phyloP scores from a whole-genome alignment of 2,888 invertebrate species.

The Argyresthia goedartella region DNA sequence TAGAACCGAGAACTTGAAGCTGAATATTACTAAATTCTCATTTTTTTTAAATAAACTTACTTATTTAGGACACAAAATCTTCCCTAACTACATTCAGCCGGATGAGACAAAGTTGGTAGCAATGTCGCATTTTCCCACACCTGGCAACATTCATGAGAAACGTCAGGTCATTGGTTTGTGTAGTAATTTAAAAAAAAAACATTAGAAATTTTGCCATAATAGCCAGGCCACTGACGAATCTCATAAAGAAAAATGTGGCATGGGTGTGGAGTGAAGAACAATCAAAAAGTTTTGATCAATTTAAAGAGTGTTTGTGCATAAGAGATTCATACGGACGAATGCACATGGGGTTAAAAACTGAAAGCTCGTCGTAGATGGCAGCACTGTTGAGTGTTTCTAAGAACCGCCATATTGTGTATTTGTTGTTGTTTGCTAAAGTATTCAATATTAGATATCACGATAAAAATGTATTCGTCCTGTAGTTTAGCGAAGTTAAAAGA shows the following conservation, averaged over 20 bases:
- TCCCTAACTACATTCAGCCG: constrained; percentile 14
- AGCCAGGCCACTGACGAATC: constrained; percentile 17
- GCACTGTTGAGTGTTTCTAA: too few relatives aligned
- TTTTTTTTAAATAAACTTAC: constrained; percentile 16
- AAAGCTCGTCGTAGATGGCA: too few relatives aligned
- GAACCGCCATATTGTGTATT: too few relatives aligned
- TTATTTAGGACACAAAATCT: constrained; percentile 19
- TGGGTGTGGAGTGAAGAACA: constrained; percentile 10
- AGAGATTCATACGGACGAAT: too few relatives aligned
- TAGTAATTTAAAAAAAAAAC: constrained; percentile 22
- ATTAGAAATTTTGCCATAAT: constrained; percentile 18
- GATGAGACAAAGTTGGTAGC: constrained; percentile 10
- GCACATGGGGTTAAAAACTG: too few relatives aligned
- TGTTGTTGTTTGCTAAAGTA: too few relatives aligned
- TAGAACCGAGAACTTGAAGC: constrained; percentile 13
- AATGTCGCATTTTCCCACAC: constrained; percentile 15
- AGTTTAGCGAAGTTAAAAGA: too few relatives aligned
- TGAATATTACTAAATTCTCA: constrained; percentile 18
- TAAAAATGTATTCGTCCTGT: too few relatives aligned
- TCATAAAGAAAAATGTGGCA: constrained; percentile 16
- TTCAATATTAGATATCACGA: too few relatives aligned
- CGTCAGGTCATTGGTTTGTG: constrained; percentile 20
- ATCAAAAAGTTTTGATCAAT: neutral
- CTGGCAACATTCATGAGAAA: constrained; percentile 17
- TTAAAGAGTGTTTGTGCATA: neutral